phyloP scores from a whole-genome alignment of 2,113 vertebrate genomes.

The Cynoglossus semilaevis region DNA sequence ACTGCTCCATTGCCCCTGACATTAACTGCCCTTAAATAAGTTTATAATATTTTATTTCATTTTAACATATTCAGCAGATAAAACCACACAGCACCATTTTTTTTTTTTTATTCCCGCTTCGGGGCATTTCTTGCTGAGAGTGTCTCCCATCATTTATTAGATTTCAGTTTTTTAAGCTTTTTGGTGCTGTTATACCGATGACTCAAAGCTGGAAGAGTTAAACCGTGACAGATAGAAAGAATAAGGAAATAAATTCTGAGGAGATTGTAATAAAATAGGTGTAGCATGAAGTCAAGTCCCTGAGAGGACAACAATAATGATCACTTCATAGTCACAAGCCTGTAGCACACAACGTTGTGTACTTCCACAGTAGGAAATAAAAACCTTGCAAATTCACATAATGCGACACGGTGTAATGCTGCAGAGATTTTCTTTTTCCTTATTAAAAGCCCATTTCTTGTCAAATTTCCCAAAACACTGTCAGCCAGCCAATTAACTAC shows the following conservation, averaged over 20 bases:
- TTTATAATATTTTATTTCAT: neutral
- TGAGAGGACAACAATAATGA: conserved; percentile 2
- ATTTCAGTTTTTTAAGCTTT: neutral
- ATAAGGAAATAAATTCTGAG: neutral
- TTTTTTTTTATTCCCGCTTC: no score
- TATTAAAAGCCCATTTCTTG: conserved; percentile 31
- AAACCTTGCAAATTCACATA: conserved; percentile 2
- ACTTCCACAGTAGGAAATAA: neutral
- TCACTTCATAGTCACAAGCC: neutral
- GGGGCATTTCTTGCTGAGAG: no score
- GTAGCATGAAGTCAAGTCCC: neutral
- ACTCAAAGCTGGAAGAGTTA: neutral
- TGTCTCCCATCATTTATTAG: neutral
- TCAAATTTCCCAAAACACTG: conserved; percentile 51
- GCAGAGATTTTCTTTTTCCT: conserved; percentile 17
- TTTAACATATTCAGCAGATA: neutral
- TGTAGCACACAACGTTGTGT: neutral
- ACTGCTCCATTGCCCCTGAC: no score
- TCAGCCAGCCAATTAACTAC: conserved; percentile 58
- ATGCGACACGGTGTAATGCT: conserved; percentile 7
- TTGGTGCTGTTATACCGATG: neutral
- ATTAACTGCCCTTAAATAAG: no score
- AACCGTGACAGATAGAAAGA: neutral
- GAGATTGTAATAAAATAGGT: neutral
- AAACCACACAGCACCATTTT: no score